Conservation (phyloP, 1,140 invertebrate species). For the Cherax quadricarinatus region DNA sequence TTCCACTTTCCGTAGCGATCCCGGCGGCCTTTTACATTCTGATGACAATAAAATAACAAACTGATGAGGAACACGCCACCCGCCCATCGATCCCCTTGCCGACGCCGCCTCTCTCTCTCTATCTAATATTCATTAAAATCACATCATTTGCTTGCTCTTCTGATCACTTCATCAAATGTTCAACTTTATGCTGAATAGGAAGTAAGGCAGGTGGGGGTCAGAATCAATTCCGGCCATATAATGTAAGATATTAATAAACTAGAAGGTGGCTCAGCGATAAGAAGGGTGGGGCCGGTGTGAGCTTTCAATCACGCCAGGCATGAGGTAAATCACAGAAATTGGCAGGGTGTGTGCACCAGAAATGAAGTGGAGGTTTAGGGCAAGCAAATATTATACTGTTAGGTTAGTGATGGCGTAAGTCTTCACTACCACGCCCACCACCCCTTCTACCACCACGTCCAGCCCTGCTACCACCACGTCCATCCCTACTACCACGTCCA, state of each 20-base stretch:
- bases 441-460: neutral
- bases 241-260: neutral
- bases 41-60: constrained; percentile 67
- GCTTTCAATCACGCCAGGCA: neutral
- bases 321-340: neutral
- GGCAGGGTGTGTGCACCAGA: neutral
- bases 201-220: neutral
- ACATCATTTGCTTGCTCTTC: constrained; percentile 42
- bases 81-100: constrained; percentile 21
- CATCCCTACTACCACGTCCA: too few species aligned
- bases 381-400: neutral
- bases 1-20: constrained; percentile 31
- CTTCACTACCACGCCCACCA: neutral
- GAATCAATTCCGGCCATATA: neutral
- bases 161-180: constrained; percentile 28
- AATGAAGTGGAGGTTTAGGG: neutral
- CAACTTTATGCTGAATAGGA: constrained; percentile 8
- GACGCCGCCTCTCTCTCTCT: constrained; percentile 5
- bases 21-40: constrained; percentile 52
- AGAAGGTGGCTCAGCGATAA: neutral
- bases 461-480: too few species aligned
- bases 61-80: constrained; percentile 44
- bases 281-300: too few species aligned
- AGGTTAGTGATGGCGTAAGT: neutral
- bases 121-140: constrained; percentile 62